Evolutionary conservation across 2,113 vertebrate species (phyloP), one percentile per base, ranked within the genome.

Genomic region (Zosterops japonicus): DNA sequence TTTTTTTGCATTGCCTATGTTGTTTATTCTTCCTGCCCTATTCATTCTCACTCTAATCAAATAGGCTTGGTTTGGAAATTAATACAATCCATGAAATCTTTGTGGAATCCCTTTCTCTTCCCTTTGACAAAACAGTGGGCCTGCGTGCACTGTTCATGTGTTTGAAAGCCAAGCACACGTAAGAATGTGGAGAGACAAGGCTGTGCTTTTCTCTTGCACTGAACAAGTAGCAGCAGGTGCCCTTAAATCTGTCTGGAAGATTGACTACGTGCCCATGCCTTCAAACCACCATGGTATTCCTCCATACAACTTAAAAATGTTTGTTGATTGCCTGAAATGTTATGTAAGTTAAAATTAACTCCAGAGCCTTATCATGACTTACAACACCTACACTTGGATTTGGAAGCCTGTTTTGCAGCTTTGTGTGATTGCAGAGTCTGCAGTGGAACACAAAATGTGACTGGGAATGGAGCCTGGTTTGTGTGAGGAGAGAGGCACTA

Each of bases 61-160:
- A 93, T 86, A 86, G 65, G 59, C 80, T 87, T 74, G 55, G n/a
- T 96, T 94, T 90, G 76, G 70, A 85, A 92, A 65, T 77, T 14
- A 81, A 57, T 92, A 52, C 57, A 89, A 27, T 63, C 57, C 41
- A 16, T 42, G 23, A 91, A 80, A 56, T 87, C 27, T 27, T 12
- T 57, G n/a, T 84, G 71, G 56, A 85, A 61, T 81, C 49, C 31
- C 53, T 87, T 87, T 92, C 28, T 89, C 29, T 49, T 81, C 65
- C 36, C 50, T 82, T 44, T 56, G 61, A 29, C 39, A n/a, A 57
- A 78, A 50, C 8, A 14, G 12, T 13, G n/a, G 28, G 36, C 13
- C 53, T 23, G 7, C 39, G 36, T 63, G 56, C 11, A 8, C 56
- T 52, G 39, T 35, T 52, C 20, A 29, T 3, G 0, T 22, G 23